Evolutionary conservation across 1,140 invertebrate genomes (phyloP).

Genomic region (Drosophila pseudoobscura): DNA sequence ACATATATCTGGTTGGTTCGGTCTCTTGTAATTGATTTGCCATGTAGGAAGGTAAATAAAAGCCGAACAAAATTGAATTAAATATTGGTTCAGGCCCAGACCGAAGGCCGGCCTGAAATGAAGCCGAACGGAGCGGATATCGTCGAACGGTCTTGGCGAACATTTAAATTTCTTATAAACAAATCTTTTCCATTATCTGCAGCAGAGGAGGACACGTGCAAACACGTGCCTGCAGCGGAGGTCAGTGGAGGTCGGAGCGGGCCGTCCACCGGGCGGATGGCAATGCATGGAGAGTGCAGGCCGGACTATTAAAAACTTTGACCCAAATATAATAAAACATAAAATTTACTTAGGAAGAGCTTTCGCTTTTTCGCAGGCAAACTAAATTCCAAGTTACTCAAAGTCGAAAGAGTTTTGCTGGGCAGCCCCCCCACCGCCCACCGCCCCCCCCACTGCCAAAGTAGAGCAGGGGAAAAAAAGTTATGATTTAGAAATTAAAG

Average conservation of each 20-base stretch:
- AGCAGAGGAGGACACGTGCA: slow-evolving; percentile 21
- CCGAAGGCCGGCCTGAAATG: slow-evolving; percentile 9
- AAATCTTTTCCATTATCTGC: slow-evolving; percentile 59
- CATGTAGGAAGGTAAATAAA: slow-evolving; percentile 51
- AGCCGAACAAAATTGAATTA: slow-evolving; percentile 60
- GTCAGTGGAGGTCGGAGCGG: slow-evolving; percentile 36
- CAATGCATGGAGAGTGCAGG: slow-evolving; percentile 40
- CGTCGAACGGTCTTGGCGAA: slow-evolving; percentile 4
- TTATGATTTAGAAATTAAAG: slow-evolving; percentile 78
- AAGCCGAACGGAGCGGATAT: neutral
- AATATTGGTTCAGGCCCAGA: slow-evolving; percentile 36
- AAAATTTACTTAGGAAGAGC: slow-evolving; percentile 60
- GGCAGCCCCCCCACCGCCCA: neutral
- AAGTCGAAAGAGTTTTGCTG: slow-evolving; percentile 1
- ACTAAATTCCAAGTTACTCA: slow-evolving; percentile 9
- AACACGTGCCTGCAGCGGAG: slow-evolving; percentile 27
- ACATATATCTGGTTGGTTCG: neutral
- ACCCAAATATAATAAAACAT: slow-evolving; percentile 77
- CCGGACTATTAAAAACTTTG: slow-evolving; percentile 77
- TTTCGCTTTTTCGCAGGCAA: slow-evolving; percentile 8
- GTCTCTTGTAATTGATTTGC: slow-evolving; percentile 68
- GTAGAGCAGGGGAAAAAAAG: slow-evolving; percentile 57
- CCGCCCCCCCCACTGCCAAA: slow-evolving; percentile 31
- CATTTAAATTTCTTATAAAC: slow-evolving; percentile 66
- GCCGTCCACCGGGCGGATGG: slow-evolving; percentile 46